Percentiles rank a stretch among this genome's conserved stretches.
These are phyloP conservation scores for Zophobas morio DNA, from an alignment of 1,140 invertebrate species.

Conservation along the genomic window DNA sequence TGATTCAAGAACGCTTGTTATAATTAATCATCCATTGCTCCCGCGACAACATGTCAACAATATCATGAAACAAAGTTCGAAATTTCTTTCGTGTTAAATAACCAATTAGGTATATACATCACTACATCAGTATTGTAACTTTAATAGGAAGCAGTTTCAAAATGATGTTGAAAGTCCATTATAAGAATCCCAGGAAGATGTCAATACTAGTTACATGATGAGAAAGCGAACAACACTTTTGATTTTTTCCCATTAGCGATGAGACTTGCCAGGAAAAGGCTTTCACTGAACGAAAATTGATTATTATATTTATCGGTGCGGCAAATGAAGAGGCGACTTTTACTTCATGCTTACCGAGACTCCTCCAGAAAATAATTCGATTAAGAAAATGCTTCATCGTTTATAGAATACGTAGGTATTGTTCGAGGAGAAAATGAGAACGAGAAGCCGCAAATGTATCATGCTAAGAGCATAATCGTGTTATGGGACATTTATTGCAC, in stretches of 20 bases:
- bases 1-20: background rate
- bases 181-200: conserved; percentile 1
- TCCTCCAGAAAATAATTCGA: background rate
- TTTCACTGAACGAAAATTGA: conserved; percentile 7
- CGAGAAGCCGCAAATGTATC: background rate
- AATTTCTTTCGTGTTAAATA: no score
- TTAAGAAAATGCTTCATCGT: background rate
- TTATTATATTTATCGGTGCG: conserved; percentile 1
- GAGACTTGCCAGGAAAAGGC: background rate
- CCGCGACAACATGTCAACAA: background rate
- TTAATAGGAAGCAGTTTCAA: background rate
- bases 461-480: conserved; percentile 9
- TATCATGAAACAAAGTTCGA: no score
- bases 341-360: background rate
- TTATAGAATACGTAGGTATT: background rate
- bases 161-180: conserved; percentile 5
- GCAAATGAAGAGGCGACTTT: background rate
- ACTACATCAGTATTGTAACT: background rate
- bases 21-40: background rate
- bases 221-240: background rate
- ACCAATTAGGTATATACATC: background rate
- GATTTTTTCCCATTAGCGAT: conserved; percentile 5
- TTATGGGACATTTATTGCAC: background rate
- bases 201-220: background rate
- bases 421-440: background rate